Base-by-base conservation (phyloP, 2,888 invertebrate genomes). In the Conops quadrifasciatus region DNA sequence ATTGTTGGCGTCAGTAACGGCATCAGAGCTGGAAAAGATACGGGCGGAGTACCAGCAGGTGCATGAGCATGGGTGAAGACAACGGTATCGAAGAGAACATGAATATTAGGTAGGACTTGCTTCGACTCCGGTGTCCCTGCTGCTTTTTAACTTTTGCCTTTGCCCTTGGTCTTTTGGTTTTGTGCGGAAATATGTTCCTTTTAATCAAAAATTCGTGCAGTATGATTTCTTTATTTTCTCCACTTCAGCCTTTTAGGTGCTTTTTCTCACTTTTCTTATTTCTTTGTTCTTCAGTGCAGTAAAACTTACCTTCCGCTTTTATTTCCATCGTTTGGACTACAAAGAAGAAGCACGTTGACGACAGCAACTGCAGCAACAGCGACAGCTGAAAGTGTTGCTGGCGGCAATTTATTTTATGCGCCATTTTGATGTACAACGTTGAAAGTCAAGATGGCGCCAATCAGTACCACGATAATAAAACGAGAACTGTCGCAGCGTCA, bases 391-490 rank as follows among this genome's bases (percentile, higher is more conserved):
- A 56, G 21, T 47, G 62, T 74, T 75, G 77, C 63, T 72, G 71
- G 74, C 75, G 77, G 75, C 76, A 77, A 76, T 70, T 74, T 70
- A 67, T 15, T 67, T 72, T 71, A 67, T 74, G 63, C 81, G 80
- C 79, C 81, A 80, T 81, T 78, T 80, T 78, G 78, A 75, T 78
- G 77, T 75, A 75, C 75, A 71, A 72, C 69, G 63, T 24, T 63
- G 49, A 19, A 62, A 43, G 56, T 26, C 75, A 80, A 75, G 79
- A 82, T 82, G 82, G 82, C 82, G 82, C 83, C 82, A 80, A 77
- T 74, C 74, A 72, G 71, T 63, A 49, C 49, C 47, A 62, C 60
- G 30, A 21, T 30, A 16, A 60, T 26, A 47, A 47, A 16, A 59
- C 58, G 16, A 2, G 16, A 24, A 16, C 58, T 51, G 51, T 68